Evolutionary conservation across 2,888 invertebrate genomes (phyloP).

Genomic region (Drosophila histrio): DNA sequence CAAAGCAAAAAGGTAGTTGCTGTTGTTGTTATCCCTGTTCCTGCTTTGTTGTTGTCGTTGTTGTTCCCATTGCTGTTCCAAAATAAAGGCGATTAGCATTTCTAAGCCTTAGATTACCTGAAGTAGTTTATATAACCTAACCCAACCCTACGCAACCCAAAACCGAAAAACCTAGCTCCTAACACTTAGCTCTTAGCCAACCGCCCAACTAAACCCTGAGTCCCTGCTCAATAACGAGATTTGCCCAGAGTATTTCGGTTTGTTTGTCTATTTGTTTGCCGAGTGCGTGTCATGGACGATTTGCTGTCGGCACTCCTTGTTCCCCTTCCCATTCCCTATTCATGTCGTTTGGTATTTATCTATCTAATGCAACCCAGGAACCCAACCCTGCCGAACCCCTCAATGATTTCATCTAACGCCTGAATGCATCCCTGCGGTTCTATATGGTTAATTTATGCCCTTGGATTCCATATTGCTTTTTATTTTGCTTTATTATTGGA

Average conservation of each 20-base stretch:
- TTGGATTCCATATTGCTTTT: constrained; percentile 43
- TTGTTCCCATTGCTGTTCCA: constrained; percentile 34
- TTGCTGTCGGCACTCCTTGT: constrained; percentile 30
- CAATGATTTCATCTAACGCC: constrained; percentile 65
- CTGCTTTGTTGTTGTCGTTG: constrained; percentile 12
- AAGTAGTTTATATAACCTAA: constrained; percentile 75
- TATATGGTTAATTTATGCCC: constrained; percentile 68
- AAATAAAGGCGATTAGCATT: constrained; percentile 80
- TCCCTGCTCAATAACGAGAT: constrained; percentile 67
- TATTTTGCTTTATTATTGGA: constrained; percentile 40
- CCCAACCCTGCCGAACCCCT: constrained; percentile 14
- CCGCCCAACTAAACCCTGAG: constrained; percentile 2
- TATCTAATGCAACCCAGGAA: constrained; percentile 34
- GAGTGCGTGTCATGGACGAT: constrained; percentile 39
- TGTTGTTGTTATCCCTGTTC: constrained; percentile 5
- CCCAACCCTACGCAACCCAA: constrained; percentile 19
- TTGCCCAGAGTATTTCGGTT: constrained; percentile 37
- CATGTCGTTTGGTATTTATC: background rate
- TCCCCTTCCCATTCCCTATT: background rate
- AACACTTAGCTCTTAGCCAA: background rate
- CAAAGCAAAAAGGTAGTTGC: constrained; percentile 73
- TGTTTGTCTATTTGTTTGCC: constrained; percentile 41
- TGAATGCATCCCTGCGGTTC: constrained; percentile 54
- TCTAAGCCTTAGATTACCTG: constrained; percentile 80
- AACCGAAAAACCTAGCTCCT: background rate